Evolutionary conservation across 2,113 vertebrate genomes (phyloP).

Genomic region (Rousettus leschenaultii): DNA sequence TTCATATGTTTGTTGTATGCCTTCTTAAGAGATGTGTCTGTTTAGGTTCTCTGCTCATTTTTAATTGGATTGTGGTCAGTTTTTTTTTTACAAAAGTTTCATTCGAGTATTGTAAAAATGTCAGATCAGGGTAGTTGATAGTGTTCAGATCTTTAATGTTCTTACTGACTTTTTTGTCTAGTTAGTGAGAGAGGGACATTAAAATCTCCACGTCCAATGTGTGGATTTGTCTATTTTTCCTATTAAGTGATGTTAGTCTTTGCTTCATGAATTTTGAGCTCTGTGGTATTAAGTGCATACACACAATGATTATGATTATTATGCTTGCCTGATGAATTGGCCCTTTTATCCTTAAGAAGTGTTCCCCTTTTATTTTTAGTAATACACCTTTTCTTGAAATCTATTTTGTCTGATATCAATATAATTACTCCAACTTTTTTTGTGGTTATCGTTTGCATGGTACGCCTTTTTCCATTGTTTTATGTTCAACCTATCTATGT

Average conservation of each 20-base stretch:
- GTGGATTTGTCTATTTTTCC: background rate
- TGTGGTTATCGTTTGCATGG: background rate
- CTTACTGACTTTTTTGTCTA: background rate
- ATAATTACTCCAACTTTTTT: background rate
- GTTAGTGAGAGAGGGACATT: background rate
- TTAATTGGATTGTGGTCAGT: no score
- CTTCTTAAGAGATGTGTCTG: no score
- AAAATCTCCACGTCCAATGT: background rate
- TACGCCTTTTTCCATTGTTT: background rate
- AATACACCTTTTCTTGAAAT: background rate
- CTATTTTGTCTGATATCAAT: background rate
- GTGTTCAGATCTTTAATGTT: background rate
- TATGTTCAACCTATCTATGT: background rate
- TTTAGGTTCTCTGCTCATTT: no score
- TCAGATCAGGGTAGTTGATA: background rate
- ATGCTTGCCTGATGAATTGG: background rate
- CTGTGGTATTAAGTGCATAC: background rate
- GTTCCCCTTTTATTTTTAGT: background rate
- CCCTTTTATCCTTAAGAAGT: background rate
- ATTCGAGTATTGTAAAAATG: background rate
- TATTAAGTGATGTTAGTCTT: background rate
- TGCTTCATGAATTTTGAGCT: conserved; percentile 18
- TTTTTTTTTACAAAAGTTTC: background rate
- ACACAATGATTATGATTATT: background rate
- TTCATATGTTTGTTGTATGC: no score